phyloP scores from a whole-genome alignment of 2,113 vertebrate species.

The Aramus guarauna region DNA sequence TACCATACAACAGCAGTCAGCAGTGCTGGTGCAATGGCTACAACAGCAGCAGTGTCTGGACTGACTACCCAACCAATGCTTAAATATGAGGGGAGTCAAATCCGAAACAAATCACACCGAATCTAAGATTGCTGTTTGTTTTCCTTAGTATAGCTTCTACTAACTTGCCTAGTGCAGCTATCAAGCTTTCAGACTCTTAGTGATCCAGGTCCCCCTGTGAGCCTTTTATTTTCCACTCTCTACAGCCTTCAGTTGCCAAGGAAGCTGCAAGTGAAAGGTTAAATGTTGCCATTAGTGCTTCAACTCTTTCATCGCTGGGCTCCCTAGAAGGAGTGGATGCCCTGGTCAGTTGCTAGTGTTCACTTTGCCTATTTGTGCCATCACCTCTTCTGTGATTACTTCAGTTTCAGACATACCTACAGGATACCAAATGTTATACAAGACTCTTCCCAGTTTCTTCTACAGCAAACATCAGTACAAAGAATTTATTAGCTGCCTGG shows the following conservation, averaged over 20 bases:
- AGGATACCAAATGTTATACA: not conserved
- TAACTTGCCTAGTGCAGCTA: not conserved
- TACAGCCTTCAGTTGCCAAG: not conserved
- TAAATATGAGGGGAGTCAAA: not conserved
- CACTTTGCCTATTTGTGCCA: not conserved
- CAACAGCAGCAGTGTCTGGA: not conserved
- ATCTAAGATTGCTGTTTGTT: not conserved
- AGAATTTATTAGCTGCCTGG: not conserved
- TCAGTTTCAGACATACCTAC: not conserved
- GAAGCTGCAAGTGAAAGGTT: not conserved
- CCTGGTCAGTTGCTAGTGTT: not conserved
- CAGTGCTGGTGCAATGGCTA: not conserved
- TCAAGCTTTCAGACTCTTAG: not conserved
- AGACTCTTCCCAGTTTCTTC: not conserved
- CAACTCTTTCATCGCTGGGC: fast-evolving
- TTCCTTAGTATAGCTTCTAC: not conserved
- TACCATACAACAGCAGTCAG: not conserved
- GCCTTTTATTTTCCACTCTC: not conserved
- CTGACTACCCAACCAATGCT: too few relatives aligned
- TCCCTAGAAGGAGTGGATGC: not conserved
- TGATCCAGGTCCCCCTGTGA: not conserved
- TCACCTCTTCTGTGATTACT: not conserved
- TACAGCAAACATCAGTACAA: not conserved
- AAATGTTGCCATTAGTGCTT: not conserved
- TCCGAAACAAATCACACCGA: not conserved